Percentiles rank a stretch among this genome's conserved stretches.
Conservation (phyloP, 2,888 invertebrate species). For the Melieria omissa region DNA sequence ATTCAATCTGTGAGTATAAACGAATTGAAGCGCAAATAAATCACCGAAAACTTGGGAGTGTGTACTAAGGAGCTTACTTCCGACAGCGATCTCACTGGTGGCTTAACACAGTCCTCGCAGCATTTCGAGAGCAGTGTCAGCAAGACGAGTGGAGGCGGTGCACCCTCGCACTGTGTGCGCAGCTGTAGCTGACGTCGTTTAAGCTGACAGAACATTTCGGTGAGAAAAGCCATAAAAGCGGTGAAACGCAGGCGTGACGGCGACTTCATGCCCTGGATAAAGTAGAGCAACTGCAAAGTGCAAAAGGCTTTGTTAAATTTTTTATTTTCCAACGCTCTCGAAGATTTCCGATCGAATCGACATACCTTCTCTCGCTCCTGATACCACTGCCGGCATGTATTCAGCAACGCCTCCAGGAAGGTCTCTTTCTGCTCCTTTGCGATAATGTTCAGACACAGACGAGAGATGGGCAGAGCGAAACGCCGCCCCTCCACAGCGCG, state of each 20-base stretch:
- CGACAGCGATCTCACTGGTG: constrained; percentile 82
- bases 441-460: constrained; percentile 86
- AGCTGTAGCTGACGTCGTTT: constrained; percentile 74
- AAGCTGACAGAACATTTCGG: constrained; percentile 90
- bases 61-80: constrained; percentile 71
- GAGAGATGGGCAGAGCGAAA: constrained; percentile 85
- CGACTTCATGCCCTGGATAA: constrained; percentile 69
- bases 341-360: neutral
- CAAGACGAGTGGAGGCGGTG: constrained; percentile 79
- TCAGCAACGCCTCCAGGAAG: constrained; percentile 87
- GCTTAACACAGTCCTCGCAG: constrained; percentile 87
- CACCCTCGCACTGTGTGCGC: constrained; percentile 70
- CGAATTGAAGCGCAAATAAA: neutral
- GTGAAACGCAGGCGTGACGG: constrained; percentile 75
- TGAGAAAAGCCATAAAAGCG: constrained; percentile 89
- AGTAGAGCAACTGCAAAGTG: constrained; percentile 58
- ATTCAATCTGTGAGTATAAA: constrained; percentile 76
- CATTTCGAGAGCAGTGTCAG: constrained; percentile 88
- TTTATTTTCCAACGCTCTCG: neutral
- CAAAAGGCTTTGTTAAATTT: neutral
- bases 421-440: constrained; percentile 89
- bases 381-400: constrained; percentile 91
- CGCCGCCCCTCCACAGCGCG: constrained; percentile 81
- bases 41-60: neutral
- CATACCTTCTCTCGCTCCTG: constrained; percentile 80